Conservation (phyloP, 1,140 invertebrate genomes). For the Paraescarpia echinospica region DNA sequence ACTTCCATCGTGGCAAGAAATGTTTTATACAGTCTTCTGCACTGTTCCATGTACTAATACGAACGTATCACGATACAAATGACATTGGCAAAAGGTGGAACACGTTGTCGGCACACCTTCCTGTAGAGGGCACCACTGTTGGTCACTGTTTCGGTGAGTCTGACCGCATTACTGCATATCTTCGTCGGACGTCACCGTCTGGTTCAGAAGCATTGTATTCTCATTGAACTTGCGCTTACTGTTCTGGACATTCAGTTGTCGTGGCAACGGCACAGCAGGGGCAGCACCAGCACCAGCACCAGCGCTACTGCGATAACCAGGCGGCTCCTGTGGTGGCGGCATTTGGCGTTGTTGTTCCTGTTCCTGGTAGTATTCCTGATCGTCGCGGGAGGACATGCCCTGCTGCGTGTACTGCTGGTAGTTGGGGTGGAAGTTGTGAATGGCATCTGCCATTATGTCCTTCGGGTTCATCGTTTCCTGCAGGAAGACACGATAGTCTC, state of each 20-base stretch:
- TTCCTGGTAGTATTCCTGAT: constrained; percentile 11
- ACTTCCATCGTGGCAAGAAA: not conserved
- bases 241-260: not conserved
- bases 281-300: not conserved
- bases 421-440: constrained; percentile 99
- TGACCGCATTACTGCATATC: not conserved
- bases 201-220: not conserved
- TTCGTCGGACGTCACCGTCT: not conserved
- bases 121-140: not conserved
- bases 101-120: not conserved
- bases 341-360: not conserved
- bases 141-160: not conserved
- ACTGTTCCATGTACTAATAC: not conserved
- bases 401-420: constrained; percentile 99
- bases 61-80: not conserved
- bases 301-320: not conserved
- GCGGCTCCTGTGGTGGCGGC: not conserved
- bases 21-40: not conserved
- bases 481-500: not conserved
- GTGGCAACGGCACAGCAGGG: too few species aligned
- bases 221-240: not conserved
- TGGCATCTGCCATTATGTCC: constrained; percentile 99
- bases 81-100: not conserved
- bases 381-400: constrained; percentile 36
- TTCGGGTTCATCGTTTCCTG: constrained; percentile 99